Evolutionary conservation across 2,888 invertebrate species (phyloP).

Genomic region (Amphipoea oculea): DNA sequence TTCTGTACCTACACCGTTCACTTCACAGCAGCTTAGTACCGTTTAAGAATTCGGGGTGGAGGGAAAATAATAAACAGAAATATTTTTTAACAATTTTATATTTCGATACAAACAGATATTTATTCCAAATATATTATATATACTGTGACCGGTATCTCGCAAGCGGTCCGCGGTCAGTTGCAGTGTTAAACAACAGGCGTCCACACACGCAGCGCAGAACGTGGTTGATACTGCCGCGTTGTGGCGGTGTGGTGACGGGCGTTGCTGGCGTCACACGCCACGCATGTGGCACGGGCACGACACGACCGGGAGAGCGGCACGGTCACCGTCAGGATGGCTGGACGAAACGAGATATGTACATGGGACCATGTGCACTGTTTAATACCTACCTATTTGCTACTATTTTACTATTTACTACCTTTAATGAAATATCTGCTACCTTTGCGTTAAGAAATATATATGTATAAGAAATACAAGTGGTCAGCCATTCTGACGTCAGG

Average conservation of each 20-base stretch:
- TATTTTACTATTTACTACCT: too few species aligned
- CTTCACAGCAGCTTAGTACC: not conserved
- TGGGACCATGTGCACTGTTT: too few species aligned
- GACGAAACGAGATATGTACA: too few species aligned
- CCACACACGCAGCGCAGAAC: not conserved
- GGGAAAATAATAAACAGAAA: constrained; percentile 7
- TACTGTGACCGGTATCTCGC: constrained; percentile 24
- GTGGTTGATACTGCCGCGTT: not conserved
- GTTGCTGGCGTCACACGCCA: not conserved
- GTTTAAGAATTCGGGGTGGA: not conserved
- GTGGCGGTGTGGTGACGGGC: not conserved
- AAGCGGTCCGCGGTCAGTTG: not conserved
- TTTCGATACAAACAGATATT: constrained; percentile 63
- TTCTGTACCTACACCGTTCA: not conserved
- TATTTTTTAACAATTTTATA: constrained; percentile 54
- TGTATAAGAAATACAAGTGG: too few species aligned
- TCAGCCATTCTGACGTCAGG: too few species aligned
- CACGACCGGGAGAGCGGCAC: not conserved
- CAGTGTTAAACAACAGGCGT: not conserved
- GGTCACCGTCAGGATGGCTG: too few species aligned
- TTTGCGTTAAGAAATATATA: too few species aligned
- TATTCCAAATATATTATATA: constrained; percentile 34
- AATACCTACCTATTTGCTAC: too few species aligned
- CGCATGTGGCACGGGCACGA: too few species aligned
- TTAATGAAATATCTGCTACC: too few species aligned